Percentiles rank a stretch among this genome's conserved stretches.
phyloP scores from a whole-genome alignment of 2,888 invertebrate species.

The Macroteleia sp. region DNA sequence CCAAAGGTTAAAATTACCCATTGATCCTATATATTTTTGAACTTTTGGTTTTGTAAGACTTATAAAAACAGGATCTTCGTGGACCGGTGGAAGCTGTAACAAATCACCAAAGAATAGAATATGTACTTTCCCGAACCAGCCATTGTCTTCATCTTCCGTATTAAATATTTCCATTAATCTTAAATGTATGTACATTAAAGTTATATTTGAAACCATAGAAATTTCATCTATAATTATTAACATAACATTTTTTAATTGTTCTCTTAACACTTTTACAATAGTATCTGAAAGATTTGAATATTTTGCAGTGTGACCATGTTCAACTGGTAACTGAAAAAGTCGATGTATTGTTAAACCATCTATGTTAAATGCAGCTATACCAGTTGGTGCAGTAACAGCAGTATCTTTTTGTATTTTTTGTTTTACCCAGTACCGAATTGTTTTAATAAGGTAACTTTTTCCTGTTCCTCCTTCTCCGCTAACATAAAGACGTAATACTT shows the following conservation, averaged over 20 bases:
- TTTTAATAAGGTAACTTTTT: neutral
- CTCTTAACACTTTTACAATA: neutral
- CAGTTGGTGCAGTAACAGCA: neutral
- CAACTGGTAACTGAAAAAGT: neutral
- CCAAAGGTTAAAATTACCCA: constrained; percentile 69
- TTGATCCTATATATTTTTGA: constrained; percentile 67
- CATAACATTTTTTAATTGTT: neutral
- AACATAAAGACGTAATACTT: neutral
- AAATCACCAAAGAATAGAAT: constrained; percentile 74
- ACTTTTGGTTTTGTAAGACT: constrained; percentile 62
- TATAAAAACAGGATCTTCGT: constrained; percentile 68
- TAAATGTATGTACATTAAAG: constrained; percentile 70
- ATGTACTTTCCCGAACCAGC: constrained; percentile 74
- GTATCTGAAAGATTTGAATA: neutral
- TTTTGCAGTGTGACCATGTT: neutral
- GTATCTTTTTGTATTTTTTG: neutral
- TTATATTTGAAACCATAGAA: constrained; percentile 68
- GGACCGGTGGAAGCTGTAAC: constrained; percentile 73
- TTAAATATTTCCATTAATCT: constrained; percentile 72
- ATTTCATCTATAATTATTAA: constrained; percentile 73
- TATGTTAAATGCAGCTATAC: neutral
- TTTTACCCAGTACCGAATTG: neutral
- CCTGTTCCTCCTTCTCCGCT: neutral
- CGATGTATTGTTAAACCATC: neutral
- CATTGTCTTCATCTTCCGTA: constrained; percentile 68